Evolutionary conservation across 1,140 invertebrate genomes (phyloP).

Genomic region (Stegodyphus mimosarum): DNA sequence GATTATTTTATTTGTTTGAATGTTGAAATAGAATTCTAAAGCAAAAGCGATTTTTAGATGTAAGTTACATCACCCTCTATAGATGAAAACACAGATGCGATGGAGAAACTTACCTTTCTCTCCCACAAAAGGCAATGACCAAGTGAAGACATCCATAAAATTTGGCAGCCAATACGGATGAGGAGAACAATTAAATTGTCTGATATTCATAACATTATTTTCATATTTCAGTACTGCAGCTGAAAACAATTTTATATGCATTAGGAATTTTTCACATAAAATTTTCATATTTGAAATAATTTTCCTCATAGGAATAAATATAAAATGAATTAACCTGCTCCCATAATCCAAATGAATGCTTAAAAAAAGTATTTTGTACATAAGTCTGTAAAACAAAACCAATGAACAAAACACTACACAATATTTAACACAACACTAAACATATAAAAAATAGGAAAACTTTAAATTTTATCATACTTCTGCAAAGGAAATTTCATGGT

Average conservation of each 20-base stretch:
- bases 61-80: no score
- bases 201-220: conserved; percentile 99
- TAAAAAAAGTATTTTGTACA: no score
- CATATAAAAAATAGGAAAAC: no score
- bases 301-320: not conserved
- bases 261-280: not conserved
- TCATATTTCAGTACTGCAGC: conserved; percentile 99
- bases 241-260: not conserved
- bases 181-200: conserved; percentile 99
- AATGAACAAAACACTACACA: no score
- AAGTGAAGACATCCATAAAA: conserved; percentile 99
- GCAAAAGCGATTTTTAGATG: no score
- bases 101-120: conserved; percentile 78
- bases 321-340: not conserved
- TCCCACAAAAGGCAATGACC: conserved; percentile 99
- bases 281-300: not conserved
- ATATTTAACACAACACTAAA: no score
- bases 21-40: no score
- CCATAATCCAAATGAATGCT: no score
- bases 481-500: no score
- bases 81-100: not conserved
- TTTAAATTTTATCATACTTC: no score
- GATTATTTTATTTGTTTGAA: no score
- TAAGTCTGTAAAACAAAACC: no score
- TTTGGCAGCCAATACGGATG: conserved; percentile 99